Evolutionary conservation across 1,140 invertebrate species (phyloP), one percentile per base, ranked within the genome.

Genomic region (Belonocnema kinseyi): DNA sequence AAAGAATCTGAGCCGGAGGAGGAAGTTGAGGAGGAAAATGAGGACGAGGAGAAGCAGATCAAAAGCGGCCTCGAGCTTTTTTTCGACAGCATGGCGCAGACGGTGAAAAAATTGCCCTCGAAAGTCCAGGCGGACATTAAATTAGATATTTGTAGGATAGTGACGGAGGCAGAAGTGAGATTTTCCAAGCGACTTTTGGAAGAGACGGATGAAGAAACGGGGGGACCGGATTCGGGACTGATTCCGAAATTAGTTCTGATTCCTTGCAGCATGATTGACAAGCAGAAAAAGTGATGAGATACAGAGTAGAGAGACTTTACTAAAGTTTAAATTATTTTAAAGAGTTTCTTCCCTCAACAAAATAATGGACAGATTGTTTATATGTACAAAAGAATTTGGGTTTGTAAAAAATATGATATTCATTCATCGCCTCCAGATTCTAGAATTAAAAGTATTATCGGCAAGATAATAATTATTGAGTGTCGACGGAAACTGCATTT

Each of bases 81-180:
- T 81, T 91, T 90, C n/a, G 82, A 87, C 1, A 90, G 85, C 51
- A 90, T 92, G 85, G 86, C 88, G 5, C 85, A 89, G 72, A 89
- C 88, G 1, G 88, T 92, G 1, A 90, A 89, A 26, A 82, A 83
- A 74, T 79, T 92, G 8, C 90, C 90, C 8, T 73, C 85, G 14
- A 85, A 89, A 72, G 83, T 85, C 0, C 90, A 90, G 73, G 87
- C 88, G 0, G 87, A 90, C 53, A 83, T 92, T n/a, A 91, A 91
- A 83, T 88, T 88, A 86, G 83, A 89, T 19, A 87, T 92, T 16
- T 91, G 89, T 74, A 89, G 85, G 86, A 86, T 90, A 17, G 88
- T 91, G 0, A 89, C 86, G 11, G 88, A 90, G 56, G 90, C 90
- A 7, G 90, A 91, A 66, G 72, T 87, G 0, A 83, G 76, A 74